Conservation (phyloP, 2,888 invertebrate genomes). For the Drosophila flavopinicola region DNA sequence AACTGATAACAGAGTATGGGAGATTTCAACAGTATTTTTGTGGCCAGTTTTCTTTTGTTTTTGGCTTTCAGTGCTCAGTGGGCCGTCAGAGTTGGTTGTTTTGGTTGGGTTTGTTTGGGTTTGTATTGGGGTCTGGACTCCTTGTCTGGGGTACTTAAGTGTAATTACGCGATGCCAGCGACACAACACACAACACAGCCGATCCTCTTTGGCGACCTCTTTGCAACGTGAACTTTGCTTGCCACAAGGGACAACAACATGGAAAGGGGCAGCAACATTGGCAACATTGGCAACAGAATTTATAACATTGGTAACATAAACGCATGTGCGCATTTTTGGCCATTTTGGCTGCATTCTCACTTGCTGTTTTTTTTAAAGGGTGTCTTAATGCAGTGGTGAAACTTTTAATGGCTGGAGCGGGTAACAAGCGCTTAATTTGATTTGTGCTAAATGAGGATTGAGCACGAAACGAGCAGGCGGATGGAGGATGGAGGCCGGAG, state of each 20-base stretch:
- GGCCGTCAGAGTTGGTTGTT: conserved; percentile 39
- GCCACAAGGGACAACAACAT: not conserved
- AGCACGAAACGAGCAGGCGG: conserved; percentile 47
- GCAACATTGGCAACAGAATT: not conserved
- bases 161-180: conserved; percentile 65
- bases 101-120: conserved; percentile 27
- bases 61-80: conserved; percentile 35
- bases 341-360: conserved; percentile 23
- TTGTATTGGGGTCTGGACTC: too few species aligned
- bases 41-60: conserved; percentile 5
- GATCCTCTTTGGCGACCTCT: conserved; percentile 67
- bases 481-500: conserved; percentile 3
- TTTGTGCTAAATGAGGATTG: conserved; percentile 69
- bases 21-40: not conserved
- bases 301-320: not conserved
- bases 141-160: conserved; percentile 73
- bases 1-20: too few species aligned
- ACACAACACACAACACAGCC: too few species aligned
- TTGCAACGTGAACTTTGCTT: conserved; percentile 65
- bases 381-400: conserved; percentile 62
- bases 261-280: not conserved
- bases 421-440: conserved; percentile 72
- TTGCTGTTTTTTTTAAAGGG: conserved; percentile 20
- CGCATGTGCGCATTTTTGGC: conserved; percentile 3
- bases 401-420: conserved; percentile 53